Base-by-base conservation (phyloP, 2,888 invertebrate species). In the Pelosia muscerda region DNA sequence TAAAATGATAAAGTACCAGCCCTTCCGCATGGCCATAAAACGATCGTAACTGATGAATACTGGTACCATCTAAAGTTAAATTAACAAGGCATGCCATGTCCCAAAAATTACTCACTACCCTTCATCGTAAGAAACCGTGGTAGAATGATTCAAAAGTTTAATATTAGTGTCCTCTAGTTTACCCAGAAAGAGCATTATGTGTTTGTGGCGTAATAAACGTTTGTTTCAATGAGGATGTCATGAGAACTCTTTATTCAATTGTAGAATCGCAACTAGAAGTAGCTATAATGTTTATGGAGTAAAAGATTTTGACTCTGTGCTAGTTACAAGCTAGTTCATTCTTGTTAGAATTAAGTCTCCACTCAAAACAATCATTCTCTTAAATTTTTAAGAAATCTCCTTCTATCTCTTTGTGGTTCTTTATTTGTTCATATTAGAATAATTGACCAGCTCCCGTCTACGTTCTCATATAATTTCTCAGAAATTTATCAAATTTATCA, bases 171-270 rank as follows among this genome's bases (percentile, higher is more conserved):
- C 49, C n/a, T 49, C n/a, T n/a, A 49, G 49, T 49, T 49, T 49
- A 49, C 49, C n/a, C 49, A 49, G 49, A 49, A 49, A n/a, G n/a
- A 49, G 49, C 49, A 49, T 49, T 49, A 49, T 49, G 42, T 19
- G 19, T 5, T 42, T 49, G 2, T 49, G 2, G 49, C 49, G n/a
- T n/a, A 28, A 28, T 57, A 26, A 3, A 26, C 28, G 19, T 13
- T 55, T 23, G 54, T 11, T 55, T 55, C 13, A 55, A 55, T 55
- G 54, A 55, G 49, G 49, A 55, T 55, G 54, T 22, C 22, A 55
- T 55, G 54, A 55, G 25, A 55, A n/a, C 28, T 22, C 8, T 31
- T 58, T 31, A 58, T 31, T 58, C 11, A 31, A 58, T 49, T 49
- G 49, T 49, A 49, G 49, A 49, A n/a, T 49, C 49, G n/a, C 49